Evolutionary conservation across 2,888 invertebrate genomes (phyloP).

Genomic region (Acanthopleura granulata): DNA sequence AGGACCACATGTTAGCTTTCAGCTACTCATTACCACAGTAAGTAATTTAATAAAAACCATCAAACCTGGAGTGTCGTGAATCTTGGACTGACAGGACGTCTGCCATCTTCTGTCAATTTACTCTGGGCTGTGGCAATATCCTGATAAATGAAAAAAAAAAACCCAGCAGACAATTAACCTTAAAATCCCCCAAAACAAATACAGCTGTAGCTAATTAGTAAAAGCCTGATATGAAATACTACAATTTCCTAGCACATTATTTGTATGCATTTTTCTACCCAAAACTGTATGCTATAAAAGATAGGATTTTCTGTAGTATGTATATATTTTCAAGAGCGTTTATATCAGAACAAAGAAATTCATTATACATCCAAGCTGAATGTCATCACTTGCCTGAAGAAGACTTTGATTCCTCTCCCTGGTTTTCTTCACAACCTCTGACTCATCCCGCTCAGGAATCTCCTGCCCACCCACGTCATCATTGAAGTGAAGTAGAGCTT

Average conservation of each 20-base stretch:
- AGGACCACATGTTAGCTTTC: no score
- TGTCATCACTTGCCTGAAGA: background rate
- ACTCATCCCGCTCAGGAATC: background rate
- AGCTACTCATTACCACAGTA: no score
- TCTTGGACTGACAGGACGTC: background rate
- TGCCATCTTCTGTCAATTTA: background rate
- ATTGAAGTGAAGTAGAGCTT: background rate
- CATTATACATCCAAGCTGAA: background rate
- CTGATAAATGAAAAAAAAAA: background rate
- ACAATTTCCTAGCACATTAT: no score
- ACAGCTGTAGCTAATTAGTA: no score
- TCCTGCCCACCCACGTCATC: background rate
- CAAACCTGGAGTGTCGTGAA: conserved; percentile 8
- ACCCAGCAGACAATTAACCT: no score
- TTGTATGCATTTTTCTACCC: no score
- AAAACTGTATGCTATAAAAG: no score
- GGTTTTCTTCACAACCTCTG: background rate
- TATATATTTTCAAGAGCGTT: no score
- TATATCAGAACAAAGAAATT: no score
- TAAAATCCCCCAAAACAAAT: no score
- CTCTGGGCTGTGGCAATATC: conserved; percentile 8
- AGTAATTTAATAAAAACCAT: background rate
- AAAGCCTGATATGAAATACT: no score
- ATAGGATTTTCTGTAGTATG: no score
- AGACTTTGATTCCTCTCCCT: background rate